Conservation (phyloP, 2,113 vertebrate genomes). For the Neodontobutis hainanensis region DNA sequence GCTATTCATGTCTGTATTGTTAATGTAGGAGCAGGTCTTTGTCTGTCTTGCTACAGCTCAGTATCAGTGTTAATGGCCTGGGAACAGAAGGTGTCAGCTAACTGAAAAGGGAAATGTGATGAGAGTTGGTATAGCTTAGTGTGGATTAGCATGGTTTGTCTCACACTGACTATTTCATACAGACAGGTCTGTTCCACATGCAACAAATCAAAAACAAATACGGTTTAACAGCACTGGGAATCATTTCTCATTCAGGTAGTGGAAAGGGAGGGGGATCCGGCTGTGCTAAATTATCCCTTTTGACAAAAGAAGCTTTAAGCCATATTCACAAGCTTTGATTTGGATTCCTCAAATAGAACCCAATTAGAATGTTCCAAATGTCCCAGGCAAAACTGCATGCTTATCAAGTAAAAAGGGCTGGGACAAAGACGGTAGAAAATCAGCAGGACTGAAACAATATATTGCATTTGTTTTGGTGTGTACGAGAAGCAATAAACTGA, state of each 20-base stretch:
- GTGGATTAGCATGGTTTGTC: constrained; percentile 64
- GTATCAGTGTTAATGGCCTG: constrained; percentile 53
- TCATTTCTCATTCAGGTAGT: constrained; percentile 56
- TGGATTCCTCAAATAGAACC: constrained; percentile 73
- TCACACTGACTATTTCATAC: constrained; percentile 50
- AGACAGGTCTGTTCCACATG: constrained; percentile 42
- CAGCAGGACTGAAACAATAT: neutral
- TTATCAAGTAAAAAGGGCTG: constrained; percentile 35
- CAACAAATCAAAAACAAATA: constrained; percentile 55
- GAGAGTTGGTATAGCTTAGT: constrained; percentile 44
- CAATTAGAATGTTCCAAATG: constrained; percentile 70
- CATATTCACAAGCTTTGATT: constrained; percentile 61
- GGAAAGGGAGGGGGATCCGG: constrained; percentile 31
- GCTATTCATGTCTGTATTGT: constrained; percentile 33
- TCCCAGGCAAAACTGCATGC: constrained; percentile 46
- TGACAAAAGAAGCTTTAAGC: constrained; percentile 64
- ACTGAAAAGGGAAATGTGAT: constrained; percentile 53
- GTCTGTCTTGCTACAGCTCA: constrained; percentile 35
- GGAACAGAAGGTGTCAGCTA: constrained; percentile 62
- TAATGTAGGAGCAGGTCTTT: constrained; percentile 34
- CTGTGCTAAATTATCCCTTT: constrained; percentile 63
- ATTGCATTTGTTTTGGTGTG: constrained; percentile 33
- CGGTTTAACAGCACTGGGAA: constrained; percentile 42
- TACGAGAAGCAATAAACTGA: constrained; percentile 28
- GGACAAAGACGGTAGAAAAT: constrained; percentile 31